phyloP scores from a whole-genome alignment of 64 coral and sea anemone species.

The Pachyseris speciosa region DNA sequence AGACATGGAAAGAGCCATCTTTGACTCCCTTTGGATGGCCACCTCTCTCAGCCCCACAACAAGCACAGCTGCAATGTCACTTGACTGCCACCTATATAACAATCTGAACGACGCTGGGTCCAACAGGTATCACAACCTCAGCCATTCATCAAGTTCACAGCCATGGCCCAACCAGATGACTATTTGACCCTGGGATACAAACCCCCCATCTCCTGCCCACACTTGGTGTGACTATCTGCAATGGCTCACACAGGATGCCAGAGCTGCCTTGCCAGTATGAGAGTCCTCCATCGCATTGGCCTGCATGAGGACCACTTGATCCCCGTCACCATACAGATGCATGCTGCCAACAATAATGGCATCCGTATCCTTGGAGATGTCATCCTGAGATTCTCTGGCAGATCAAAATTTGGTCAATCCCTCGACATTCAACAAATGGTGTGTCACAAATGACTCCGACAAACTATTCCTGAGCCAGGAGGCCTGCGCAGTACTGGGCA shows the following conservation, averaged over 20 bases:
- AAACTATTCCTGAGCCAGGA: slow-evolving; percentile 61
- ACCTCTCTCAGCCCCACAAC: slow-evolving; percentile 3
- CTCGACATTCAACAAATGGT: slow-evolving; percentile 23
- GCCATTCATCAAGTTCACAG: slow-evolving; percentile 4
- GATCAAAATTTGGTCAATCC: neutral
- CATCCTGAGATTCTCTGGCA: slow-evolving; percentile 52
- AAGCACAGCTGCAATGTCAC: too few relatives aligned
- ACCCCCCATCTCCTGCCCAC: neutral
- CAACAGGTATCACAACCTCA: slow-evolving; percentile 34
- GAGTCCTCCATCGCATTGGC: slow-evolving; percentile 20
- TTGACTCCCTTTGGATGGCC: slow-evolving; percentile 43
- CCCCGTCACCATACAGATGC: slow-evolving; percentile 34
- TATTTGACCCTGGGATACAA: slow-evolving; percentile 38
- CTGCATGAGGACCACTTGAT: slow-evolving; percentile 16
- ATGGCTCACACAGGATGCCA: slow-evolving; percentile 65
- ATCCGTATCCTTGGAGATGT: slow-evolving; percentile 63
- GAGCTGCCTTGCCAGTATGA: slow-evolving; percentile 56
- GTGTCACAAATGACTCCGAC: slow-evolving; percentile 22
- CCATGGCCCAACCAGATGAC: slow-evolving; percentile 54
- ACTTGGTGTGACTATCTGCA: neutral
- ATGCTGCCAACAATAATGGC: slow-evolving; percentile 55
- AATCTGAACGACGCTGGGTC: slow-evolving; percentile 25
- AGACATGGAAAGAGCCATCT: slow-evolving; percentile 31
- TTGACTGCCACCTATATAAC: slow-evolving; percentile 62
- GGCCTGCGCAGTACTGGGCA: slow-evolving; percentile 16